Base-by-base conservation (phyloP, 2,113 vertebrate genomes). In the Poeciliopsis retropinna region DNA sequence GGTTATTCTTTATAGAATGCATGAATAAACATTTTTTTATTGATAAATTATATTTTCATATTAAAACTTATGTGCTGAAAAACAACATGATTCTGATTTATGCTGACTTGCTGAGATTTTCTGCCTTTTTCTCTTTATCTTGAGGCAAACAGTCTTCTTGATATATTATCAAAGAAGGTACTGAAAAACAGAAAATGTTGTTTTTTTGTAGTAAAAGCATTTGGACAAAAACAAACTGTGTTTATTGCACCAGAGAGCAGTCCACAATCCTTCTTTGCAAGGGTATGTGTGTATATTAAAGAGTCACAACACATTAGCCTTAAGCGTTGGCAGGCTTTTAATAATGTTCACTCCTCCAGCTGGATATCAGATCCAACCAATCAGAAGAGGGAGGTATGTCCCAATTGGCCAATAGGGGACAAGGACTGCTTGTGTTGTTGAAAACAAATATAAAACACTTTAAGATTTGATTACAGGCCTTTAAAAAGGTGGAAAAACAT, bases 351-450 rank as follows among this genome's bases (percentile, higher is more conserved):
- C n/a, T 60, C 78, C 70, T 65, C 39, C 63, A 15, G 27, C 34
- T 19, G 37, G 22, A 71, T 30, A 28, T 62, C 64, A 7, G 70
- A 64, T n/a, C 62, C 72, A 44, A n/a, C 93, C 92, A 94, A 93
- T 94, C 78, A 89, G 62, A 76, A 8, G 31, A 82, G 78, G 74
- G 83, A 86, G 91, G 92, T 80, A 76, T 81, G 78, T 76, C 83
- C 32, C 2, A 10, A 37, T 10, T 1, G 32, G 51, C 93, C 92
- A 94, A 94, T 92, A 25, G 63, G 13, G 14, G 9, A 51, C 4
- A 7, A 32, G 62, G 60, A 47, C 47, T 71, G 34, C 74, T 78
- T 41, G 60, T 25, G 62, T 7, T 1, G 60, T 19, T 15, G 14
- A 29, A 25, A 68, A n/a, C 4, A 70, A 70, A 61, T 32, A 47